These are phyloP conservation scores for Bombus balteatus DNA, from an alignment of 1,140 invertebrate species.

Conservation along the genomic window DNA sequence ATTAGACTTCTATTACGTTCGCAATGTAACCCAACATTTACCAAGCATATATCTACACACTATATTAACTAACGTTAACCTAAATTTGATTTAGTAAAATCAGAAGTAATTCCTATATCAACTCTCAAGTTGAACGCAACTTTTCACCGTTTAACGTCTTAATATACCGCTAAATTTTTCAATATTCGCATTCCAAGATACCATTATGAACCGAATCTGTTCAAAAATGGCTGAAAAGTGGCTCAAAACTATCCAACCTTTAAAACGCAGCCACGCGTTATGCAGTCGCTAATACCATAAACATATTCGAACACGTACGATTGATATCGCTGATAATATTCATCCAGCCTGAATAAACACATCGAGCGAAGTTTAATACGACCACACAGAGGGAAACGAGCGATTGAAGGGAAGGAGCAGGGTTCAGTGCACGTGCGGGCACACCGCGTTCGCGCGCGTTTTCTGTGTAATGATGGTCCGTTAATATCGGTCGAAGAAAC, in stretches of 20 bases:
- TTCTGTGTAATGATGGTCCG: conserved; percentile 25
- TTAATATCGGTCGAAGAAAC: conserved; percentile 48
- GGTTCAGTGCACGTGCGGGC: conserved; percentile 26
- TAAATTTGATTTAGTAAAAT: not conserved
- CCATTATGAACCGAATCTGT: not conserved
- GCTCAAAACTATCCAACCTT: not conserved
- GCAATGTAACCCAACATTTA: not conserved
- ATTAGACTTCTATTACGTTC: too few relatives aligned
- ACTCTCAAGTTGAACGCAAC: not conserved
- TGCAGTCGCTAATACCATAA: not conserved
- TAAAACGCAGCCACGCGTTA: not conserved
- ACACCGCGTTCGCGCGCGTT: not conserved
- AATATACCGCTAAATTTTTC: not conserved
- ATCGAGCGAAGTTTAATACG: not conserved
- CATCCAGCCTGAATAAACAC: not conserved
- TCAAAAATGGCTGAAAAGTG: not conserved
- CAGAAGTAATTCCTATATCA: not conserved
- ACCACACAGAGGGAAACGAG: not conserved
- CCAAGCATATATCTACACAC: not conserved
- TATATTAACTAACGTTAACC: not conserved
- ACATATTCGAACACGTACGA: not conserved
- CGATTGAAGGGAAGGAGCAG: not conserved
- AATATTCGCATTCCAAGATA: not conserved
- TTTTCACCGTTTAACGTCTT: not conserved
- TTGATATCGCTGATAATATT: not conserved